Percentiles rank a stretch among this genome's conserved stretches.
These are phyloP conservation scores for Marisa cornuarietis DNA, from an alignment of 1,140 invertebrate genomes.

Conservation along the genomic window DNA sequence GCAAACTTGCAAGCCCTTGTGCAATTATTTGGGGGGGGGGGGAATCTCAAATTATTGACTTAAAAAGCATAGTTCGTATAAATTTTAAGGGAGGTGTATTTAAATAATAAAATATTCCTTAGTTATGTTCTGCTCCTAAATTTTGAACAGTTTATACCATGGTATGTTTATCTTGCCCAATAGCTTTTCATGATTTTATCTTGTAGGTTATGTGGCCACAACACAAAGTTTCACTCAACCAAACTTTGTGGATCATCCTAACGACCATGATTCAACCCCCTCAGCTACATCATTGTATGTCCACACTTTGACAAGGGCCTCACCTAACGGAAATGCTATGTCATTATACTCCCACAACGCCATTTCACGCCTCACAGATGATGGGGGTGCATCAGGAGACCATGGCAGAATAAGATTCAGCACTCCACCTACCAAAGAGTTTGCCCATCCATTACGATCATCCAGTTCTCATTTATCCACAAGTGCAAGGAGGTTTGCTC, in stretches of 20 bases:
- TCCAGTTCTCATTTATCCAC: slow-evolving; percentile 17
- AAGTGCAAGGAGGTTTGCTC: slow-evolving; percentile 15
- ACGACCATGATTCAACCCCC: not conserved
- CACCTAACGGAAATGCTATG: not conserved
- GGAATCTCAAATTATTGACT: too few species aligned
- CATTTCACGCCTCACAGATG: not conserved
- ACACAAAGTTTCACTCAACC: slow-evolving; percentile 5
- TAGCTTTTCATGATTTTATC: not conserved
- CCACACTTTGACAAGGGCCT: not conserved
- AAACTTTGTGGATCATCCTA: not conserved
- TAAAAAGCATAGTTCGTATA: too few species aligned
- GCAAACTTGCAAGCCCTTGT: too few species aligned
- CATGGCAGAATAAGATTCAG: not conserved
- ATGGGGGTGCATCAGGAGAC: not conserved
- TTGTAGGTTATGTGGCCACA: slow-evolving; percentile 21
- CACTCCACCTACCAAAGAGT: slow-evolving; percentile 27
- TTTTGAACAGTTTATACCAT: too few species aligned
- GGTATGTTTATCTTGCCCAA: too few species aligned
- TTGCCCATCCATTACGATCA: slow-evolving; percentile 29
- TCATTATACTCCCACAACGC: not conserved
- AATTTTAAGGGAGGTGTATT: too few species aligned
- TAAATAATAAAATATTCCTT: too few species aligned
- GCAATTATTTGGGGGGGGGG: too few species aligned
- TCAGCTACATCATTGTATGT: slow-evolving; percentile 9
- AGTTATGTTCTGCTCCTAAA: too few species aligned